Base-by-base conservation (phyloP, 2,113 vertebrate species). In the Reinhardtius hippoglossoides region DNA sequence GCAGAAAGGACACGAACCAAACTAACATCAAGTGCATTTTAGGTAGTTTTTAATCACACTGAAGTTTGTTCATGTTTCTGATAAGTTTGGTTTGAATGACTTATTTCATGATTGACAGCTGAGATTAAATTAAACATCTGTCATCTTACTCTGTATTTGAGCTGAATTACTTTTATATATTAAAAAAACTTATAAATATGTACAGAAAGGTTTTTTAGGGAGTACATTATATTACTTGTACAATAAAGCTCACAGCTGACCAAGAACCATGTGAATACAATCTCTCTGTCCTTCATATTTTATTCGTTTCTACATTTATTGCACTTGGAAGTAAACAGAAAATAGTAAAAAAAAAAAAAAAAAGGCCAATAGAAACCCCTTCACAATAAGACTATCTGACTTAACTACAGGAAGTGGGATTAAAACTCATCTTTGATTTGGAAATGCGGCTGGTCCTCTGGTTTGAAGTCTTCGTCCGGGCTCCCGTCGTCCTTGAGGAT, bases 391-490 rank as follows among this genome's bases (percentile, higher is more conserved):
- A 46, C 14, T 12, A n/a, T 13, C 61, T 23, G 21, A 55, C 3
- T 50, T 50, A 15, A 18, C 16, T 16, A 16, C 15, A 26, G 46
- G 16, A 62, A 37, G 12, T 62, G 1, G 57, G 2, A 9, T 96
- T 89, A 99, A 91, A 99, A 97, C 72, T 99, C 98, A 35, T 98
- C 96, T 92, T 92, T 98, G 78, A 96, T 94, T 42, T 90, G 95
- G 79, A 98, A 97, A 50, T 96, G 94, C 31, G 96, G 96, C 86
- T 98, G 97, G 83, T 97, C 96, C 86, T 99, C 97, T 0, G 98
- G 97, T 89, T 94, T 96, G 74, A 99, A 99, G 91, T 95, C 88
- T 69, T 93, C 61, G 81, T 98, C 96, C 81, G 97, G 97, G 82
- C 96, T 97, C 58, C 98, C 98, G 0, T 98, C 97, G 42, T 95